Evolutionary conservation across 1,140 invertebrate species (phyloP).

Genomic region (Chrysopa pallens): DNA sequence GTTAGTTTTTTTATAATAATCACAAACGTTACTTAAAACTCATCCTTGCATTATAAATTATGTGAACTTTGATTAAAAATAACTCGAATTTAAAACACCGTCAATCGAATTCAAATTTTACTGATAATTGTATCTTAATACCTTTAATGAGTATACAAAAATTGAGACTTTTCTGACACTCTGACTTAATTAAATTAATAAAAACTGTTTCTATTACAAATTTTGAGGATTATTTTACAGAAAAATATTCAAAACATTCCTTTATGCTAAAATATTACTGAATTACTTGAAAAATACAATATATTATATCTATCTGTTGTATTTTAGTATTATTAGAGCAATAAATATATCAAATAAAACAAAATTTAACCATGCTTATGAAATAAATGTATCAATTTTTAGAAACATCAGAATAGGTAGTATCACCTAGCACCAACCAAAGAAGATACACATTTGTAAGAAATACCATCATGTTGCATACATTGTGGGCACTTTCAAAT

Average conservation of each 20-base stretch:
- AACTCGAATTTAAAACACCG: too few species aligned
- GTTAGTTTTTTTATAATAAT: too few species aligned
- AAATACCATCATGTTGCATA: background rate
- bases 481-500: too few species aligned
- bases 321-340: conserved; percentile 13
- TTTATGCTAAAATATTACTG: background rate
- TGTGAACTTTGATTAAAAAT: too few species aligned
- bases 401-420: background rate
- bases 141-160: background rate
- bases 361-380: conserved; percentile 10
- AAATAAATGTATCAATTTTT: conserved; percentile 13
- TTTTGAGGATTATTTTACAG: background rate
- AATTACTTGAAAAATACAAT: conserved; percentile 1
- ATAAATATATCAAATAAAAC: conserved; percentile 14
- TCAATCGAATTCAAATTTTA: too few species aligned
- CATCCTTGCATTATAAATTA: too few species aligned
- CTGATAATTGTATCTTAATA: too few species aligned
- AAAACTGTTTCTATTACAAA: background rate
- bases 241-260: background rate
- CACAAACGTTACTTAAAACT: too few species aligned
- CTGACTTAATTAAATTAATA: background rate
- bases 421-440: background rate
- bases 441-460: background rate
- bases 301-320: conserved; percentile 7
- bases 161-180: background rate